Base-by-base conservation (phyloP, 2,888 invertebrate species). In the Agrotis exclamationis region DNA sequence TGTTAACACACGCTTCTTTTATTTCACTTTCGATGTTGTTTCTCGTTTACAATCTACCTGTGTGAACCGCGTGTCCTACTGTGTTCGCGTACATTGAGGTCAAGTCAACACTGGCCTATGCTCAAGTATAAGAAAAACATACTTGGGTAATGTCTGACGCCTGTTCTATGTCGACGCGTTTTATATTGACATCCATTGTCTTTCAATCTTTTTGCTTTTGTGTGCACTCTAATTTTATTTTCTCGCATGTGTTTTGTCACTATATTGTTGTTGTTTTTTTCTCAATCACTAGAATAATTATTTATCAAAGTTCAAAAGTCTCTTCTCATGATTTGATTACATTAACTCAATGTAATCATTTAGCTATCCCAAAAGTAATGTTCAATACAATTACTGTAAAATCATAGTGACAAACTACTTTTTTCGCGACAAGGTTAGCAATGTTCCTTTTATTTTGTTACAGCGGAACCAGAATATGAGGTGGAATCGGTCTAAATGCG, bases 401-500 rank as follows among this genome's bases (percentile, higher is more conserved):
- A 44, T 22, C 44, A 77, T 63, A 77, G 74, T 65, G 83, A 68
- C 65, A 64, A 69, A 60, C 18, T 51, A 57, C 47, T 53, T 54
- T 54, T 71, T 64, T 4, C 45, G 16, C 58, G 70, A 67, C 68
- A 78, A 68, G 74, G 63, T 86, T 65, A 83, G 86, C 87, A 92
- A 88, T 82, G 65, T 86, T 56, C 28, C 70, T 84, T 86, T 91
- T 86, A 70, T 78, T 76, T 95, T 94, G 92, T 95, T 96, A 91
- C 91, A 96, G 96, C 87, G 89, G 92, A 94, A 89, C 91, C 92
- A 87, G 91, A 93, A 91, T 93, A 93, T 94, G 94, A 92, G 88
- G 94, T 96, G 96, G 96, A 96, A 95, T 91, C 92, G 95, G 69
- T 93, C 90, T 93, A 96, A 94, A 79, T 96, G 96, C 79, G 79